Evolutionary conservation across 1,140 invertebrate genomes (phyloP).

Genomic region (Diprion similis): DNA sequence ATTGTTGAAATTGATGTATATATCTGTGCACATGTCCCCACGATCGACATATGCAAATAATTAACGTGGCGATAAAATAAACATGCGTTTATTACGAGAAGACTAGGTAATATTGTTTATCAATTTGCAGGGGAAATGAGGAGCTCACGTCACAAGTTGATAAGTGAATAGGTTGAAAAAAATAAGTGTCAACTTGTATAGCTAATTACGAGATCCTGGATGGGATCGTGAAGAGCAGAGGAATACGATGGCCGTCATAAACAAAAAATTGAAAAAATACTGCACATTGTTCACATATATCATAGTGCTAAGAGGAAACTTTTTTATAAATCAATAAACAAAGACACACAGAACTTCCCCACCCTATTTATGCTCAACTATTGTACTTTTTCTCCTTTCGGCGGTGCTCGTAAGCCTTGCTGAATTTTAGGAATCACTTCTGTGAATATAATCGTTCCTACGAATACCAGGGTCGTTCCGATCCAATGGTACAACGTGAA

Average conservation of each 20-base stretch:
- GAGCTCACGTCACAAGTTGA: too few species aligned
- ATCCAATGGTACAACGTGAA: slow-evolving; percentile 94
- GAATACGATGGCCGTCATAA: too few species aligned
- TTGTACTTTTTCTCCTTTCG: slow-evolving; percentile 39
- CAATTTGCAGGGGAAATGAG: too few species aligned
- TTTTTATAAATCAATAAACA: background rate
- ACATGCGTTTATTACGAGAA: background rate
- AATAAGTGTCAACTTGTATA: too few species aligned
- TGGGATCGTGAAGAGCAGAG: too few species aligned
- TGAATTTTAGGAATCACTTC: slow-evolving; percentile 66
- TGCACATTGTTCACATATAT: too few species aligned
- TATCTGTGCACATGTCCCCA: background rate
- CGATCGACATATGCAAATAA: background rate
- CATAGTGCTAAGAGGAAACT: background rate
- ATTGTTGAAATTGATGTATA: background rate
- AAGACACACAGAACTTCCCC: background rate
- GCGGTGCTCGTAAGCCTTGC: slow-evolving; percentile 25
- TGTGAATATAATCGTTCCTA: slow-evolving; percentile 92
- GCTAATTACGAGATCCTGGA: too few species aligned
- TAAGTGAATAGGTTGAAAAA: too few species aligned
- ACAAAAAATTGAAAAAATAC: too few species aligned
- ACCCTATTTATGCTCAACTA: slow-evolving; percentile 23
- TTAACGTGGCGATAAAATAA: background rate
- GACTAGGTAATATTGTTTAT: too few species aligned
- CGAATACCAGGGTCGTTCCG: slow-evolving; percentile 90